Evolutionary conservation across 2,888 invertebrate genomes (phyloP).

Genomic region (Steromphala cineraria): DNA sequence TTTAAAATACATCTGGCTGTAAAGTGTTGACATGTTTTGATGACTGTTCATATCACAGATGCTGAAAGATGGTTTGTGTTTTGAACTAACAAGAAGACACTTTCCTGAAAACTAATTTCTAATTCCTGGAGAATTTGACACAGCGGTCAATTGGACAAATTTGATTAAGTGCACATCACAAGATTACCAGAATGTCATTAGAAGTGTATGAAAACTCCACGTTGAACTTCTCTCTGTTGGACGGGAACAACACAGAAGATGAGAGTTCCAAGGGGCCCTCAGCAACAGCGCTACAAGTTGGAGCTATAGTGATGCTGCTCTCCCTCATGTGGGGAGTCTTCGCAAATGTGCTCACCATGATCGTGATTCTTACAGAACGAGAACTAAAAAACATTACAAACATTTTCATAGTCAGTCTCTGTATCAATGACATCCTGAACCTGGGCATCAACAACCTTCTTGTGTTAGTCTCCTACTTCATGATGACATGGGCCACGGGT

Average conservation of each 20-base stretch:
- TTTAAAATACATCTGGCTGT: no score
- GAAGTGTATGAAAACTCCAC: slow-evolving; percentile 1
- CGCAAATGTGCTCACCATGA: slow-evolving; percentile 66
- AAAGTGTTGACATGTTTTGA: no score
- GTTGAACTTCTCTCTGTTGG: background rate
- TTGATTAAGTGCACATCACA: no score
- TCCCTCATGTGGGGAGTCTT: slow-evolving; percentile 65
- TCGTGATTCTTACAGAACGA: slow-evolving; percentile 57
- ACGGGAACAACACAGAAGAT: background rate
- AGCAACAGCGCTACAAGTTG: slow-evolving; percentile 56
- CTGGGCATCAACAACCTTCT: slow-evolving; percentile 67
- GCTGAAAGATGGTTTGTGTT: no score
- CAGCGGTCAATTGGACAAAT: no score
- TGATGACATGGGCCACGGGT: slow-evolving; percentile 66
- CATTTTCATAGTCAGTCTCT: slow-evolving; percentile 71
- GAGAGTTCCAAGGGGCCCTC: slow-evolving; percentile 47
- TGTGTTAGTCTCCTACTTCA: slow-evolving; percentile 69
- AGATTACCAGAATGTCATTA: background rate
- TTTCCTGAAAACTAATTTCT: no score
- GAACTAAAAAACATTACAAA: slow-evolving; percentile 69
- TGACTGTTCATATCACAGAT: no score
- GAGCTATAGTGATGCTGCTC: slow-evolving; percentile 66
- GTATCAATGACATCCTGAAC: slow-evolving; percentile 71
- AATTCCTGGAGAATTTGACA: no score
- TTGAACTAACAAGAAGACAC: no score